Percentiles rank a stretch among this genome's conserved stretches.
Conservation (phyloP, 1,140 invertebrate species). For the Sycophila sp. region DNA sequence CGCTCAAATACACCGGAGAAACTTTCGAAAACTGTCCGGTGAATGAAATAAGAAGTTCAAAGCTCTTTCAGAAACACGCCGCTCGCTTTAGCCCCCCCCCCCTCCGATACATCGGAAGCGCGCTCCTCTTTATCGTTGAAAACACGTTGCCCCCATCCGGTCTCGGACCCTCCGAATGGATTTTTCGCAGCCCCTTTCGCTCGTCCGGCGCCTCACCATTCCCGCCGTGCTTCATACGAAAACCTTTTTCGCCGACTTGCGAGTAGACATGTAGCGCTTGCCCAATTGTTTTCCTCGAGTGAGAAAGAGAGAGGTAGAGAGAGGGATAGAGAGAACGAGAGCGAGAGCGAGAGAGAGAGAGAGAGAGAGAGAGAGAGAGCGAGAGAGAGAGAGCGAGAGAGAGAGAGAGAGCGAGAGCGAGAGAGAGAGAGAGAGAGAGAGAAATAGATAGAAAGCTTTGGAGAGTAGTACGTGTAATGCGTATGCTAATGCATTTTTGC, state of each 20-base stretch:
- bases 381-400: too few species aligned
- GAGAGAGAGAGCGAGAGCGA: too few species aligned
- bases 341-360: too few species aligned
- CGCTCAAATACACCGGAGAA: not conserved
- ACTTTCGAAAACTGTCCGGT: slow-evolving; percentile 23
- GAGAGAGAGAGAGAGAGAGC: too few species aligned
- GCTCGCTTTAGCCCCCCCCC: not conserved
- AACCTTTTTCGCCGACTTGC: slow-evolving; percentile 17
- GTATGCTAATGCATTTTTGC: slow-evolving; percentile 21
- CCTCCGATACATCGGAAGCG: not conserved
- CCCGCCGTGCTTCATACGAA: not conserved
- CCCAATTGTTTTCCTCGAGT: slow-evolving; percentile 12
- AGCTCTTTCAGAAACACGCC: slow-evolving; percentile 25
- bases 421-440: too few species aligned
- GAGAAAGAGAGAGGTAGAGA: not conserved
- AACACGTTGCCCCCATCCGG: not conserved
- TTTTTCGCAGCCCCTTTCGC: slow-evolving; percentile 14
- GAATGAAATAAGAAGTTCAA: slow-evolving; percentile 34
- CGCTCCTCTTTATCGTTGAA: slow-evolving; percentile 10
- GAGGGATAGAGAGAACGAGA: too few species aligned
- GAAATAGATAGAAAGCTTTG: too few species aligned
- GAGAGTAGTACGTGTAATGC: not conserved
- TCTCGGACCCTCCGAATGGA: slow-evolving; percentile 8
- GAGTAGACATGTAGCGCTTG: slow-evolving; percentile 6
- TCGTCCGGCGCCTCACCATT: not conserved